Percentiles rank a stretch among this genome's conserved stretches.
phyloP scores from a whole-genome alignment of 2,888 invertebrate species.

The Temnothorax ravouxi region DNA sequence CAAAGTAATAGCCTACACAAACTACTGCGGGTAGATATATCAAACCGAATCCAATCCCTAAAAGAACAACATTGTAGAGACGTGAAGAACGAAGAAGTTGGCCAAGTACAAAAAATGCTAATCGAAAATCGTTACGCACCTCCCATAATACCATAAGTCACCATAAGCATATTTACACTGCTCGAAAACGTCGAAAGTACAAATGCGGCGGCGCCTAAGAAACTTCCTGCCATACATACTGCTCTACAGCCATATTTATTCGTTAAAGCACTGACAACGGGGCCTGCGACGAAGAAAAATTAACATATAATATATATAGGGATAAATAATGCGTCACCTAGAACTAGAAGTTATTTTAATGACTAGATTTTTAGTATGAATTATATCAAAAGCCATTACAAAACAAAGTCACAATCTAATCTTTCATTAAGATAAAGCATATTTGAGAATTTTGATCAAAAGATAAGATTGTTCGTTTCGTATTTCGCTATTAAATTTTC shows the following conservation, averaged over 20 bases:
- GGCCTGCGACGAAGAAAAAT: conserved; percentile 88
- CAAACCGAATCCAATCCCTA: conserved; percentile 97
- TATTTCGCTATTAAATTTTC: not conserved
- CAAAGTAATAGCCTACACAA: conserved; percentile 98
- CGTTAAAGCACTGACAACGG: conserved; percentile 97
- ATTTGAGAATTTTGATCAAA: not conserved
- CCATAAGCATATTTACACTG: conserved; percentile 95
- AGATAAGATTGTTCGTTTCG: conserved; percentile 7
- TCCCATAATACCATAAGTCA: conserved; percentile 97
- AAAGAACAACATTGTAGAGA: conserved; percentile 47
- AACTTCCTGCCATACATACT: conserved; percentile 96
- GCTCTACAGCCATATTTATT: conserved; percentile 98
- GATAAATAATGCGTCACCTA: not conserved
- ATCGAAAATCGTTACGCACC: conserved; percentile 87
- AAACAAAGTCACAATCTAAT: not conserved
- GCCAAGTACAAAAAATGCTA: not conserved
- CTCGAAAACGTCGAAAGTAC: conserved; percentile 95
- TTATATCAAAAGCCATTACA: not conserved
- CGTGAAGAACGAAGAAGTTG: not conserved
- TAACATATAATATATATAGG: not conserved
- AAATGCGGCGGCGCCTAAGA: conserved; percentile 95
- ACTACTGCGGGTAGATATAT: conserved; percentile 99
- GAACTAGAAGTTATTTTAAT: conserved; percentile 5
- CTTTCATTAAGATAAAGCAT: conserved; percentile 6
- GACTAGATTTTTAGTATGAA: not conserved